Base-by-base conservation (phyloP, 2,888 invertebrate genomes). In the Cerastoderma edule region DNA sequence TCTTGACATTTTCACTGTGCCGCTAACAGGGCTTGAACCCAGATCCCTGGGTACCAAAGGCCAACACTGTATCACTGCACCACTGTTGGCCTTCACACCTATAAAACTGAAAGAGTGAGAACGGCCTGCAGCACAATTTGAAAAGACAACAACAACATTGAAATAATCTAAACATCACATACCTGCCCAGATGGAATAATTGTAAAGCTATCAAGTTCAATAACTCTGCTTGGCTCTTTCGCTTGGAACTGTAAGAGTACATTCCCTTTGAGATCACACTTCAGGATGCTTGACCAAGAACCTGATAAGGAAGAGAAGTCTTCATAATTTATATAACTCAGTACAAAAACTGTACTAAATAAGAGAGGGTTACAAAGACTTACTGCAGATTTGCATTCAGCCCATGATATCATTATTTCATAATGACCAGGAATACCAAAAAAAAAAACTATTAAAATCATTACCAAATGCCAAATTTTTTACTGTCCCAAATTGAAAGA, bases 131-230 rank as follows among this genome's bases (percentile, higher is more conserved):
- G 16, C 16, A 39, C 10, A 16, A 39, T 16, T 39, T 39, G 39
- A 8, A 39, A 39, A 8, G 16, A 39, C 8, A 16, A 39, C 8
- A 39, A 8, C 39, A 10, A 39, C 8, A 16, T 39, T 8, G 39
- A 39, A 16, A 10, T 53, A 24, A 53, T 24, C 10, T 53, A 5
- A 53, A 10, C 28, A 10, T 10, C 1, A 35, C 67, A 44, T 74
- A 88, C 88, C 84, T 88, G 81, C 54, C 82, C 77, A 56, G 78
- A 70, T n/a, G 79, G 66, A 8, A 82, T 67, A 0, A 83, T 70
- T 16, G 80, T 72, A 54, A 87, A 85, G 48, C 87, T 85, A 71
- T 87, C 87, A 6, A 88, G 71, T 46, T 86, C 84, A 1, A 82
- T 63, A 1, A 67, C 46, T 30, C 60, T 24, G 8, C 50, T 67